Base-by-base conservation (phyloP, 2,888 invertebrate genomes). In the Brachypalpus laphriformis region DNA sequence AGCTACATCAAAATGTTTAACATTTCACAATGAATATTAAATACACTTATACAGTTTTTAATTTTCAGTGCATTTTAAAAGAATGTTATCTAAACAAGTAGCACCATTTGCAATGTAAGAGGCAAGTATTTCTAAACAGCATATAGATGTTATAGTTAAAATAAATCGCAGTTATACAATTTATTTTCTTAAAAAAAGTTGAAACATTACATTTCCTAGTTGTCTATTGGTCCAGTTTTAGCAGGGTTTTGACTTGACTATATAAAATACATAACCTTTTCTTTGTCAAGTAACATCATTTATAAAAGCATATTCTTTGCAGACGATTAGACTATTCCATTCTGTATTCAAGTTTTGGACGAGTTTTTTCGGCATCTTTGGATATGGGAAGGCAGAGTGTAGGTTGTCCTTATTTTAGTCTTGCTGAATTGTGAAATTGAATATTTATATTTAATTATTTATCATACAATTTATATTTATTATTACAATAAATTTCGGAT, bases 201-300 rank as follows among this genome's bases (percentile, higher is more conserved):
- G 47, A 37, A 49, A 49, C 45, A 20, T 9, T 45, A 37, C 57
- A 65, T 59, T 54, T 68, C 20, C 63, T 83, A 70, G 47, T 83
- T 18, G 74, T 83, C 57, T 83, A 83, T 74, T 83, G 80, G 80
- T 83, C 82, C 78, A 83, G 77, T 83, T 65, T n/a, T 63, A 75
- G 77, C 71, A 65, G 71, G 42, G 49, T 54, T 51, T 57, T 28
- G 11, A 34, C 4, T 22, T 14, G 11, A 34, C 4, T 22, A 9
- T 40, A 18, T 8, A 0, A 18, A 31, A 14, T 66, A 1, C 18
- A 65, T 20, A 49, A 4, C 31, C 1, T 11, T 37, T 37, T 6
- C 11, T 37, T n/a, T 65, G 40, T 42, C 40, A 42, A 22, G 2
- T 6, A 14, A 3, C n/a, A 59, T 40, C 4, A 47, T 20, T n/a